Percentiles rank a stretch among this genome's conserved stretches.
Conservation (phyloP, 2,113 vertebrate genomes). For the Anolis sagrei region DNA sequence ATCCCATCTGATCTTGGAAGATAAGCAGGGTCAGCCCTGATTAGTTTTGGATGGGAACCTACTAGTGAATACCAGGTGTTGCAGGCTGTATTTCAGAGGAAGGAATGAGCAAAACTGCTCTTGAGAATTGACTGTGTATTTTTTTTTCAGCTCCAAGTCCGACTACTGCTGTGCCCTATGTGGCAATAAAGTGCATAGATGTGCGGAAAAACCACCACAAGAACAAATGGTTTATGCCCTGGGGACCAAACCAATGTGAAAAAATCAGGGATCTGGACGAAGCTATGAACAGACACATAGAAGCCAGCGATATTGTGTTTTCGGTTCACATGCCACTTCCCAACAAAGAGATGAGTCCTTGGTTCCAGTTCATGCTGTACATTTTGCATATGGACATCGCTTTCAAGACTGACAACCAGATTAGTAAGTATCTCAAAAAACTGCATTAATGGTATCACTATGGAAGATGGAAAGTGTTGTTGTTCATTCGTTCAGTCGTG, state of each 20-base stretch:
- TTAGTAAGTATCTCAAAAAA: slow-evolving; percentile 81
- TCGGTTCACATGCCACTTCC: slow-evolving; percentile 89
- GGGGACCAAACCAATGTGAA: slow-evolving; percentile 88
- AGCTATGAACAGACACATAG: slow-evolving; percentile 87
- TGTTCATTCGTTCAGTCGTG: too few relatives aligned
- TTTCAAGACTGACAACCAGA: slow-evolving; percentile 92
- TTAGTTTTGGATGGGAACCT: too few relatives aligned
- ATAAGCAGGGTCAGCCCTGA: too few relatives aligned
- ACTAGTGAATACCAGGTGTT: too few relatives aligned
- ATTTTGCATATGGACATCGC: slow-evolving; percentile 95
- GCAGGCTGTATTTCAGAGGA: too few relatives aligned
- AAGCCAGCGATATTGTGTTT: slow-evolving; percentile 96
- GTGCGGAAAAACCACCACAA: slow-evolving; percentile 80
- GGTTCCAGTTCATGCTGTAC: slow-evolving; percentile 98
- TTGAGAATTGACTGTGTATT: not conserved
- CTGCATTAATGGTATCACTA: not conserved
- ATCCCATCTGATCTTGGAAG: too few relatives aligned
- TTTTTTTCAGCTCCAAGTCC: slow-evolving; percentile 89
- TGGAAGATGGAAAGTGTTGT: not conserved
- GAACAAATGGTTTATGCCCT: slow-evolving; percentile 91
- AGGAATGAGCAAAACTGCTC: too few relatives aligned
- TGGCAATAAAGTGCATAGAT: slow-evolving; percentile 93
- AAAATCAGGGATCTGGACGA: slow-evolving; percentile 90
- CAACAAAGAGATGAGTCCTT: slow-evolving; percentile 94
- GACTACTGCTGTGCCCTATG: slow-evolving; percentile 84